A percentile compares a stretch with the other conserved stretches of the same genome.
Evolutionary conservation across 2,797 vertebrate genomes (phyloP).

Genomic region (Spinus olivaceus): DNA sequence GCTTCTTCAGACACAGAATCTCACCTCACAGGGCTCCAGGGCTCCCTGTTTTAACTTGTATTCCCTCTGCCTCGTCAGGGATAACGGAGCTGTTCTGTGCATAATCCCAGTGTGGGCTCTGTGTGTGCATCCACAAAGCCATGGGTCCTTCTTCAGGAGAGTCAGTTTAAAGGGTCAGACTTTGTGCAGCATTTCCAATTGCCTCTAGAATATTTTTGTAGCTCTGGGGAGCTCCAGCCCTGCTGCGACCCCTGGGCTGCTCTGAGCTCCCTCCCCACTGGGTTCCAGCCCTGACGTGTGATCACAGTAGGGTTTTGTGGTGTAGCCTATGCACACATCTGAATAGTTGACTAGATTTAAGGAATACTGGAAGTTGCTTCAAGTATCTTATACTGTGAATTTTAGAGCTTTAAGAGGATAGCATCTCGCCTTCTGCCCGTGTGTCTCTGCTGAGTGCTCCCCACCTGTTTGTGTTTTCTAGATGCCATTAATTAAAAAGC

Average conservation of each 20-base stretch:
- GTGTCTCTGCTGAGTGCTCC: background rate
- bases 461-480: background rate
- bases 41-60: background rate
- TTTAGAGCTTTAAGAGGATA: slow-evolving; percentile 63
- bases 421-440: background rate
- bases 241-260: background rate
- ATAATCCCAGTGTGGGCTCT: background rate
- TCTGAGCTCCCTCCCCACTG: background rate
- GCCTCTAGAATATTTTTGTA: background rate
- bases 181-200: background rate
- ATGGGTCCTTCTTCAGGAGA: background rate
- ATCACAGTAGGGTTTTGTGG: slow-evolving; percentile 30
- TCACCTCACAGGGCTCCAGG: background rate
- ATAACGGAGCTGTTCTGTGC: background rate
- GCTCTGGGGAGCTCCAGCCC: background rate
- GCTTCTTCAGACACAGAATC: background rate
- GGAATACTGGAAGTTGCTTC: slow-evolving; percentile 65
- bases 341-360: slow-evolving; percentile 55
- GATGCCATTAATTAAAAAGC: slow-evolving; percentile 19
- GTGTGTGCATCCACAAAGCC: background rate
- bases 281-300: background rate
- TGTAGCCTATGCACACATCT: slow-evolving; percentile 16
- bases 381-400: slow-evolving; percentile 73
- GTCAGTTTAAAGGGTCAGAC: background rate
- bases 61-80: background rate